Base-by-base conservation (phyloP, 2,888 invertebrate species). In the Pristionchus entomophagus region DNA sequence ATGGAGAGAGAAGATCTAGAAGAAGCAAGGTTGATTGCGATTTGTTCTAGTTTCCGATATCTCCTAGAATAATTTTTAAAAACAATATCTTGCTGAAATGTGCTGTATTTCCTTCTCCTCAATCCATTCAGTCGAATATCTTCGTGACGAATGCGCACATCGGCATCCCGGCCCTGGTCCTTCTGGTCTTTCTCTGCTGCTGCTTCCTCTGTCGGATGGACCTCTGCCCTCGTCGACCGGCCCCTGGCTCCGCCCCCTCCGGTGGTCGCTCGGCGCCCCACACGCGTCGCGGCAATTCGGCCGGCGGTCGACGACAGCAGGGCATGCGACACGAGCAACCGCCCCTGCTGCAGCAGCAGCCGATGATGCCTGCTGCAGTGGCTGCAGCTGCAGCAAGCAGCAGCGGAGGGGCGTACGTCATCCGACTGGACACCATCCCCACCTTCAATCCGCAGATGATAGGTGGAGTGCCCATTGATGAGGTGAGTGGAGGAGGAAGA, bases 131-230 rank as follows among this genome's bases (percentile, higher is more conserved):
- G 78, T 26, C 45, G 17, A 78, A 45, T n/a, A 78, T 78, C 78
- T 78, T 78, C 49, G 26, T 51, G 29, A 91, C 91, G 90, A 77
- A 91, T 17, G 87, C 90, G 35, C 87, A 89, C 19, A 26, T 92
- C 41, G 91, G 88, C 41, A 84, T 91, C 14, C 91, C 92, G 8
- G 29, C 90, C 35, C 41, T 90, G 32, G 80, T 78, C 29, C 73
- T 91, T 5, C 86, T 91, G 19, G 38, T 92, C 41, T 86, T 92
- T 80, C 86, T 92, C 26, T 53, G 91, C 35, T 92, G 91, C 81
- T 91, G 92, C 73, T 88, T 90, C 38, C 83, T 92, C 45, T 91
- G 92, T 86, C 88, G 92, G 17, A 88, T 91, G 59, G 91, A 91
- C 80, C 88, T 92, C 69, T 91, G 92, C 85, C 90, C 91, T 29